Evolutionary conservation across 2,888 invertebrate species (phyloP), one percentile per base, ranked within the genome.

Genomic region (Tipula confusa): DNA sequence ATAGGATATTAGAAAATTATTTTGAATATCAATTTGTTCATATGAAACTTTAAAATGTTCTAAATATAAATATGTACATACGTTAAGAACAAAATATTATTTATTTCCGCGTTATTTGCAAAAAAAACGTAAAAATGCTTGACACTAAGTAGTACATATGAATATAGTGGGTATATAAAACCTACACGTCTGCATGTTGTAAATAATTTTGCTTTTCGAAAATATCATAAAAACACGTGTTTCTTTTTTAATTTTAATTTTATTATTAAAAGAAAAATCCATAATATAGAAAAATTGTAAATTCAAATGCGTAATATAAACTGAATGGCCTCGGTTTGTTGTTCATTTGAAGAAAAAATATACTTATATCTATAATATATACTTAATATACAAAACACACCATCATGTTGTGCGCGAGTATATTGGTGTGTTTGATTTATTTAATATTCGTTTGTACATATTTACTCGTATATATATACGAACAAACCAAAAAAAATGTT

Each of bases 181-280:
- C 64, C 64, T 64, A 64, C 64, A 64, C 64, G 64, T 64, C 64
- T 64, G 64, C 64, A 64, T 64, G 64, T 64, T n/a, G n/a, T n/a
- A n/a, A n/a, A 48, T 18, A 7, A 7, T 48, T 48, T 48, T 48
- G 18, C n/a, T n/a, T n/a, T 18, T 48, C 48, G 48, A 48, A 64
- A 24, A 24, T 64, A 64, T 64, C 9, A 24, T 18, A 64, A 64
- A 64, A 64, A 64, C 64, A 64, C 64, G 64, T 64, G 64, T 64
- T 64, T 64, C 24, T 64, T 1, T 11, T 43, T 43, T 43, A 24
- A 24, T 64, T 64, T 64, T 24, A 9, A 24, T 64, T 64, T 64
- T 43, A 6, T 64, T 7, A 24, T 64, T 64, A 24, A 38, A 3
- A 24, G 11, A 64, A 64, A 64, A 64, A 24, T 24, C 24, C 24